Conservation (phyloP, 2,888 invertebrate genomes). For the Elegia similella region DNA sequence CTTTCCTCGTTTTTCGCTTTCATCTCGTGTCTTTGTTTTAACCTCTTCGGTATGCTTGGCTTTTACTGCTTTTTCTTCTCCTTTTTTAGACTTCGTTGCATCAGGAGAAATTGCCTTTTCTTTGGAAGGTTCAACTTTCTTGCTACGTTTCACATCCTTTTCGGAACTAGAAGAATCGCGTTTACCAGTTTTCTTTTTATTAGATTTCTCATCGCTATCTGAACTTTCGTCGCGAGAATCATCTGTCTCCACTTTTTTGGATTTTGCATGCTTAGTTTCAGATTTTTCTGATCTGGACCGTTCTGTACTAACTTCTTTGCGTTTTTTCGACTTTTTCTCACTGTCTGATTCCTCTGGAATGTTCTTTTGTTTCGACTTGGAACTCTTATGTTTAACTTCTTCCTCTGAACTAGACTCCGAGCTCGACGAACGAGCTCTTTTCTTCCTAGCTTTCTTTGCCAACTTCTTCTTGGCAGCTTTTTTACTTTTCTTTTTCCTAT, state of each 20-base stretch:
- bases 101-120: constrained; percentile 64
- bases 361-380: constrained; percentile 73
- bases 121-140: constrained; percentile 61
- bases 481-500: constrained; percentile 76
- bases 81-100: constrained; percentile 56
- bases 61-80: constrained; percentile 70
- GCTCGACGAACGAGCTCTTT: constrained; percentile 70
- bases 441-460: constrained; percentile 73
- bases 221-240: constrained; percentile 71
- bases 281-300: constrained; percentile 60
- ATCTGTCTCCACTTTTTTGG: constrained; percentile 67
- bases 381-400: constrained; percentile 71
- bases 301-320: constrained; percentile 64
- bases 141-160: constrained; percentile 63
- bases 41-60: constrained; percentile 76
- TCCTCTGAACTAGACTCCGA: constrained; percentile 79
- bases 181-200: constrained; percentile 74
- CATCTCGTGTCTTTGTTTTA: constrained; percentile 81
- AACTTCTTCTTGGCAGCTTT: constrained; percentile 70
- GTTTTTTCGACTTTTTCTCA: constrained; percentile 69
- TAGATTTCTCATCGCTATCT: constrained; percentile 76
- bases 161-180: constrained; percentile 71
- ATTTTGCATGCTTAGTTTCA: constrained; percentile 55
- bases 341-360: constrained; percentile 71
- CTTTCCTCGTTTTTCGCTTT: constrained; percentile 82